Conservation (phyloP, 2,113 vertebrate genomes). For the Martes martes region DNA sequence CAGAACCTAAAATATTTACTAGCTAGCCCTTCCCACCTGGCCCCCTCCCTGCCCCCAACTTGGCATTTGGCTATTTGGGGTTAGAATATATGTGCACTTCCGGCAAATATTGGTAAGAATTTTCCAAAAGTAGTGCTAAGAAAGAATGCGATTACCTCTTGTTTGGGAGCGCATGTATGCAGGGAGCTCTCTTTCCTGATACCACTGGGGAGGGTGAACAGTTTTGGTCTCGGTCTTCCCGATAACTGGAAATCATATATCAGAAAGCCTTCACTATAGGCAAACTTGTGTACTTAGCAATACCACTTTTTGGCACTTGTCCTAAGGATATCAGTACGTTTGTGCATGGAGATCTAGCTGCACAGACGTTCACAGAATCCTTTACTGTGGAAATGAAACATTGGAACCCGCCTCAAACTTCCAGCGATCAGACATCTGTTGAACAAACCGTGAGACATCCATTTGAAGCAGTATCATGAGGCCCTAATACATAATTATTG, state of each 20-base stretch:
- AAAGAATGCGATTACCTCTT: not conserved
- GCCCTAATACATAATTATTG: not conserved
- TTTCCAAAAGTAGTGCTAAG: not conserved
- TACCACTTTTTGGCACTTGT: not conserved
- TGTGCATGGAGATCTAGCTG: not conserved
- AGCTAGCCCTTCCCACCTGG: not conserved
- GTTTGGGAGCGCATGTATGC: not conserved
- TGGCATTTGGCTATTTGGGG: not conserved
- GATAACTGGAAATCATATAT: not conserved
- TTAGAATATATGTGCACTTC: not conserved
- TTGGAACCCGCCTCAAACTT: not conserved
- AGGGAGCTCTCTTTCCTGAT: not conserved
- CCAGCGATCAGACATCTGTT: not conserved
- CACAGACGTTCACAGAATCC: not conserved
- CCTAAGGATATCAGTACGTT: not conserved
- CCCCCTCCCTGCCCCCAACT: rapidly evolving
- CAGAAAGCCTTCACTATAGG: not conserved
- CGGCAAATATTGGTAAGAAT: not conserved
- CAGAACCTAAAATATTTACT: not conserved
- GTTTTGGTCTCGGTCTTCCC: not conserved
- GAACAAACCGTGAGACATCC: not conserved
- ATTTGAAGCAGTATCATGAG: not conserved
- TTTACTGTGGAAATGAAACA: not conserved
- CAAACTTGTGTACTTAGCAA: not conserved
- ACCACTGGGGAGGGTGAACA: rapidly evolving